Conservation (phyloP, 2,888 invertebrate genomes). For the Diarsia brunnea region DNA sequence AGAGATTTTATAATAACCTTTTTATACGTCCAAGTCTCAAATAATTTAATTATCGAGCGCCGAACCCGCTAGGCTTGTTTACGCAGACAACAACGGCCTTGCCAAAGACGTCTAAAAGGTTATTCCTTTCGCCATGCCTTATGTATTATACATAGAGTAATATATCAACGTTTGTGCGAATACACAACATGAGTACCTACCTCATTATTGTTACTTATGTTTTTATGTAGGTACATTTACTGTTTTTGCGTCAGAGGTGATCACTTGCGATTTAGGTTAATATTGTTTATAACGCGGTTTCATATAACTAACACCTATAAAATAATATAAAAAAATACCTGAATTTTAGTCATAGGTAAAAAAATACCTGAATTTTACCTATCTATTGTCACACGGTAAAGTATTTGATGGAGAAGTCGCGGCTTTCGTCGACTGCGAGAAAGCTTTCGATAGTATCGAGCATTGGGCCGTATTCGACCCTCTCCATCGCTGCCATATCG, state of each 20-base stretch:
- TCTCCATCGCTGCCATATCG: too few relatives aligned
- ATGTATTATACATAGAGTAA: constrained; percentile 43
- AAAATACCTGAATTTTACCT: too few relatives aligned
- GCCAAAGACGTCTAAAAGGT: constrained; percentile 81
- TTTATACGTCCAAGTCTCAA: constrained; percentile 41
- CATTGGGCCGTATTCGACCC: too few relatives aligned
- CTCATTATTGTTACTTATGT: constrained; percentile 20
- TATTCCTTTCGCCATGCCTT: constrained; percentile 79
- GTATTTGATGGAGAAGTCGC: too few relatives aligned
- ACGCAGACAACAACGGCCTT: constrained; percentile 79
- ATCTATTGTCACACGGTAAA: too few relatives aligned
- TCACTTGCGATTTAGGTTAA: constrained; percentile 4
- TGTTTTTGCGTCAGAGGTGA: constrained; percentile 11
- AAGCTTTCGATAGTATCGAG: too few relatives aligned
- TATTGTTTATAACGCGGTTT: not conserved
- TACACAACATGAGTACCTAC: constrained; percentile 23
- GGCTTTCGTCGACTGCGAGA: too few relatives aligned
- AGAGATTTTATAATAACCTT: constrained; percentile 25
- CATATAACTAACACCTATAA: not conserved
- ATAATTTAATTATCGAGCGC: constrained; percentile 69
- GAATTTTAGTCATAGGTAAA: not conserved
- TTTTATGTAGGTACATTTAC: constrained; percentile 4
- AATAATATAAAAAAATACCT: not conserved
- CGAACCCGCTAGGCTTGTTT: constrained; percentile 72
- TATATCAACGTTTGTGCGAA: constrained; percentile 42